Evolutionary conservation across 2,113 vertebrate species (phyloP).

Genomic region (Megaleporinus macrocephalus): DNA sequence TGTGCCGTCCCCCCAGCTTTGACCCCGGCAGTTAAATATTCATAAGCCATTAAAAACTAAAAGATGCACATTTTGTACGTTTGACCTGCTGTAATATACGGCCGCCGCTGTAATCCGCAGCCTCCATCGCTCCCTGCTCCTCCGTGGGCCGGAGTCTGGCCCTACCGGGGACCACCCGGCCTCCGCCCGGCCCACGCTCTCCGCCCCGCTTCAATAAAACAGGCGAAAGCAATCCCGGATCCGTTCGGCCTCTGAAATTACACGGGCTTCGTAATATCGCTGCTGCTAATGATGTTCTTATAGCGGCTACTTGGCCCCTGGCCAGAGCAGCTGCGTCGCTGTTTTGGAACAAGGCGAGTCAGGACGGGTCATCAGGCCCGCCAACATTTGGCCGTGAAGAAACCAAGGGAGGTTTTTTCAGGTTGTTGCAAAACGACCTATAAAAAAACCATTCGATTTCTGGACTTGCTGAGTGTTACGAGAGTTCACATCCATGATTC

Average conservation of each 20-base stretch:
- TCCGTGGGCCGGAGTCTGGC: constrained; percentile 65
- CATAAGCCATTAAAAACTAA: constrained; percentile 77
- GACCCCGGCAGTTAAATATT: constrained; percentile 77
- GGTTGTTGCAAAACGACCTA: too few relatives aligned
- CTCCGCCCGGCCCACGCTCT: constrained; percentile 70
- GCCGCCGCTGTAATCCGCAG: constrained; percentile 64
- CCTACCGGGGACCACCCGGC: constrained; percentile 66
- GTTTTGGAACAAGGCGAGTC: too few relatives aligned
- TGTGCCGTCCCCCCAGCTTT: constrained; percentile 45
- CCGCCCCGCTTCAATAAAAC: constrained; percentile 61
- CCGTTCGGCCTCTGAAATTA: neutral
- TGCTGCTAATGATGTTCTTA: neutral
- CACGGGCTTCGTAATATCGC: constrained; percentile 1
- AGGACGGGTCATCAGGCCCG: too few relatives aligned
- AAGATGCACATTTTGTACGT: constrained; percentile 75
- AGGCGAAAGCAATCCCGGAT: constrained; percentile 31
- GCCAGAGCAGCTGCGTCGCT: neutral
- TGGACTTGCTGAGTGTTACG: too few relatives aligned
- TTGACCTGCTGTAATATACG: constrained; percentile 69
- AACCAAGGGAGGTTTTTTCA: too few relatives aligned
- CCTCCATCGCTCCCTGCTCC: constrained; percentile 63
- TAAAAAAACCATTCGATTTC: too few relatives aligned
- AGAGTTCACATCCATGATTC: too few relatives aligned
- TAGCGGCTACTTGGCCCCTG: neutral
- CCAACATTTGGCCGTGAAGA: too few relatives aligned